Percentiles rank a stretch among this genome's conserved stretches.
These are phyloP conservation scores for Falco peregrinus DNA, from an alignment of 2,797 vertebrate genomes.

Conservation along the genomic window DNA sequence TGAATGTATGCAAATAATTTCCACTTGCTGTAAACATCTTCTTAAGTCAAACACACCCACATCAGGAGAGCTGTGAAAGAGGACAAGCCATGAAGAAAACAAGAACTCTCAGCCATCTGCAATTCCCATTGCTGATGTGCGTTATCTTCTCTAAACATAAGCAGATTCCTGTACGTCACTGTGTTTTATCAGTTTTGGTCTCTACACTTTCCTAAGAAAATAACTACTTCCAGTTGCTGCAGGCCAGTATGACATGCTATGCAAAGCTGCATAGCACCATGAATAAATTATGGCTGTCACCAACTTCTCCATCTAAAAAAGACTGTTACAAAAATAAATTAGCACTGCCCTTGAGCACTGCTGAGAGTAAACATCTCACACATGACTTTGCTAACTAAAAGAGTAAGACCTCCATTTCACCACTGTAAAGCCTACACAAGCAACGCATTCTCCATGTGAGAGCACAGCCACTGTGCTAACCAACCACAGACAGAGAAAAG, in stretches of 20 bases:
- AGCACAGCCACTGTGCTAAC: not conserved
- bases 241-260: conserved; percentile 2
- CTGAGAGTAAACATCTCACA: conserved; percentile 30
- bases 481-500: not conserved
- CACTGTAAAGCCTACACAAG: not conserved
- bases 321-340: conserved; percentile 62
- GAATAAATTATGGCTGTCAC: conserved; percentile 65
- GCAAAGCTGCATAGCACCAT: conserved; percentile 38
- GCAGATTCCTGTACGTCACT: not conserved
- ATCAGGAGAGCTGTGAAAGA: not conserved
- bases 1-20: not conserved
- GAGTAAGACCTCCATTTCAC: conserved; percentile 15
- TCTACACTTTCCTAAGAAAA: conserved; percentile 45
- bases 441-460: not conserved
- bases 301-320: conserved; percentile 21
- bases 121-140: not conserved
- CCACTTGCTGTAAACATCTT: not conserved
- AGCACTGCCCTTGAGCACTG: conserved; percentile 22
- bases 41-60: not conserved
- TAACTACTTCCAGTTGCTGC: conserved; percentile 29
- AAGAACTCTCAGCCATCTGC: not conserved
- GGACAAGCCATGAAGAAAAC: not conserved
- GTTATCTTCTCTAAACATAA: conserved; percentile 27
- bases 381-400: not conserved
- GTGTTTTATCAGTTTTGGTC: conserved; percentile 27